These are phyloP conservation scores for Tachysurus fulvidraco DNA, from an alignment of 2,113 vertebrate species.

Conservation along the genomic window DNA sequence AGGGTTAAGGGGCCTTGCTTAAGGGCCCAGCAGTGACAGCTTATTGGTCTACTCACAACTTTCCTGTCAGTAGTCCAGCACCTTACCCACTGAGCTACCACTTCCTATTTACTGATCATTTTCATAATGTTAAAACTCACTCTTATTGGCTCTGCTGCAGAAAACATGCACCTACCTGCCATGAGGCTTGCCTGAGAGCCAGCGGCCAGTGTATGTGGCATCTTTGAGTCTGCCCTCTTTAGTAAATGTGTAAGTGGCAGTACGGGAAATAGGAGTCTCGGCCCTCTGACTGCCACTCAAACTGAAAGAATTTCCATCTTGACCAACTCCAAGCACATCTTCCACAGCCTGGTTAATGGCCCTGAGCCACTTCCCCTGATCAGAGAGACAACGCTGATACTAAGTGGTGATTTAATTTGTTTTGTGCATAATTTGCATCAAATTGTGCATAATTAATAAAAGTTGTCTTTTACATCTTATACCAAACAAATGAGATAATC, in stretches of 20 bases:
- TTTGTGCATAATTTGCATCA: no score
- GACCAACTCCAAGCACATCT: slow-evolving; percentile 77
- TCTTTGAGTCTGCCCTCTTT: slow-evolving; percentile 89
- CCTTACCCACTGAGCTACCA: no score
- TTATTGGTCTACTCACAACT: no score
- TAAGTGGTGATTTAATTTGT: background rate
- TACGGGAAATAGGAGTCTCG: slow-evolving; percentile 85
- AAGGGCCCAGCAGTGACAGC: no score
- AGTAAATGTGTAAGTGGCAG: slow-evolving; percentile 86
- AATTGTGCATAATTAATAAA: background rate
- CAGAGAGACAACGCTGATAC: background rate
- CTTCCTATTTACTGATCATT: background rate
- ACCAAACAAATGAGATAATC: background rate
- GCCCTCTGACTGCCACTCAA: slow-evolving; percentile 70
- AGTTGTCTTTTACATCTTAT: background rate
- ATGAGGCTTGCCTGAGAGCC: slow-evolving; percentile 90
- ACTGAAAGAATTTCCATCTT: slow-evolving; percentile 67
- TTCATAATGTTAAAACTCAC: background rate
- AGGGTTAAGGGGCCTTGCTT: no score
- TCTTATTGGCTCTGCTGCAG: background rate
- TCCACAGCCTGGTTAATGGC: slow-evolving; percentile 92
- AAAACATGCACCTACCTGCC: slow-evolving; percentile 78
- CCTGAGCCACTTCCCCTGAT: slow-evolving; percentile 90
- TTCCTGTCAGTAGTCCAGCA: no score
- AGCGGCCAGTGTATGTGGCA: slow-evolving; percentile 85